Base-by-base conservation (phyloP, 2,113 vertebrate genomes). In the Dermatemys mawii region DNA sequence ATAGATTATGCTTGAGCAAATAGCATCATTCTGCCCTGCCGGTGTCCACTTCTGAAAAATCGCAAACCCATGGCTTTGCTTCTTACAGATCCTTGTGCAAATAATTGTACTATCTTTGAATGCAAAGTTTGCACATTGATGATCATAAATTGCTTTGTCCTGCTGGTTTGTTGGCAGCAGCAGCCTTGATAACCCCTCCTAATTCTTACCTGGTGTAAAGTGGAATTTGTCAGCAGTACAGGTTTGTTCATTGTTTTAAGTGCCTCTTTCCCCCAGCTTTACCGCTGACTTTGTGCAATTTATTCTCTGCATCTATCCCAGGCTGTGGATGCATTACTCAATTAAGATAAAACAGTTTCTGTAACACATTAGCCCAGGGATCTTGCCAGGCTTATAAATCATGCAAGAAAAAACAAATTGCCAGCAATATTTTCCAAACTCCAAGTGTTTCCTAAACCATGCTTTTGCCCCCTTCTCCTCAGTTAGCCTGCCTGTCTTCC, bases 101-200 rank as follows among this genome's bases (percentile, higher is more conserved):
- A 10, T 3, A 7, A 5, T 0, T 0, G 24, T 21, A 75, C 14
- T 49, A 84, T 29, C 8, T 4, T 44, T 49, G 63, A 19, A 50
- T 55, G 63, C 13, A 44, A 4, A 4, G 0, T 2, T 22, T 4
- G 1, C 6, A 0, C 10, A 0, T 1, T 4, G 10, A 12, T 1
- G 0, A 2, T 1, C 6, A 0, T 1, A 1, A 2, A 22, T 3
- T 49, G 6, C 44, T 7, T 2, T 63, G 73, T 26, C 70, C 24
- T 11, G 41, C 73, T 76, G 73, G 24, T 46, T 26, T 27, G 73
- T 38, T 16, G 88, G 11, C 8, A 0, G 41, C 10, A 76, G 48
- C 16, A 54, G 53, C 81, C 76, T 13, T 17, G 54, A 4, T 67
- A 26, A 67, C 49, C 53, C 84, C 63, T 35, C 4, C 0, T 21